Conservation (phyloP, 2,113 vertebrate species). For the Hylia prasina region DNA sequence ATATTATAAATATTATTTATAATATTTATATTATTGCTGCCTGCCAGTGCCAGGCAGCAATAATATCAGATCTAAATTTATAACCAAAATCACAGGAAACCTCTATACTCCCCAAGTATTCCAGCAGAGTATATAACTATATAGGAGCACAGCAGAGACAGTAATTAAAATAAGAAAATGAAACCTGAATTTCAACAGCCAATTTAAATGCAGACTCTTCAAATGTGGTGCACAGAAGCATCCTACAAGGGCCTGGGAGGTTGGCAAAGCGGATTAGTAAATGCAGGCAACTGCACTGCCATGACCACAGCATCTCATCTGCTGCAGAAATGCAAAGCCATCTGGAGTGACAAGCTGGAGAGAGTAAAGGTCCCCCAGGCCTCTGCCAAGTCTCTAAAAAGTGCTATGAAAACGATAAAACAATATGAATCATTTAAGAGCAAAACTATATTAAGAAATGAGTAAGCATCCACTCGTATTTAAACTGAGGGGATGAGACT, state of each 20-base stretch:
- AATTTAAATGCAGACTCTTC: conserved; percentile 27
- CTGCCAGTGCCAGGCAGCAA: too few species aligned
- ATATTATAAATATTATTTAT: too few species aligned
- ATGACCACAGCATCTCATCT: conserved; percentile 21
- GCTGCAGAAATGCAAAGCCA: conserved; percentile 38
- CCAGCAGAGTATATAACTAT: not conserved
- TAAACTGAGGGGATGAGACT: not conserved
- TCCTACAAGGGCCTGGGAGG: not conserved
- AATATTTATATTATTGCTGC: too few species aligned
- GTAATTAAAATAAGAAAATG: conserved; percentile 31
- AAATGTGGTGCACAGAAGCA: not conserved
- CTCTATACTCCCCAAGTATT: not conserved
- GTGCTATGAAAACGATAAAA: not conserved
- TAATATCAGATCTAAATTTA: not conserved
- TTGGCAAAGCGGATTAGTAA: not conserved
- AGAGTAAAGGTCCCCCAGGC: conserved; percentile 29
- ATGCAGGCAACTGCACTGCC: not conserved
- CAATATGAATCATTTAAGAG: conserved; percentile 38
- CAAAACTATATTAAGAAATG: conserved; percentile 29
- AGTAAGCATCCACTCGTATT: not conserved
- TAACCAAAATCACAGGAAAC: not conserved
- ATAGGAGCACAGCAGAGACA: not conserved
- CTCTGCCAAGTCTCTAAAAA: not conserved
- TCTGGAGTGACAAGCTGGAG: conserved; percentile 48
- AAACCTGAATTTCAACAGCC: conserved; percentile 27